A percentile compares a stretch with the other conserved stretches of the same genome.
Conservation (phyloP, 2,113 vertebrate species). For the Lepus timidus region DNA sequence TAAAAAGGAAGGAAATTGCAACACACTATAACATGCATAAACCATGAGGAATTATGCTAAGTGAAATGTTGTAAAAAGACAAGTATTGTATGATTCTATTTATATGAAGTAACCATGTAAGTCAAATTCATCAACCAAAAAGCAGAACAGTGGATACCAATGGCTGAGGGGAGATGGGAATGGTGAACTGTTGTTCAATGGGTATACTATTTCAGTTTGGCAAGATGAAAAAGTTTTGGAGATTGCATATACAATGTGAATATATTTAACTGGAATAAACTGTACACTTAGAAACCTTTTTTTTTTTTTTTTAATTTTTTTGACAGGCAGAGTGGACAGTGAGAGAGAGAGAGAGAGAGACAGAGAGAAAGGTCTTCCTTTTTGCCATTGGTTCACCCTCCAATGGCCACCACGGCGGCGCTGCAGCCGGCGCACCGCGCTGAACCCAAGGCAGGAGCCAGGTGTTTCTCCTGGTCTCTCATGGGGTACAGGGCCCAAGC, state of each 20-base stretch:
- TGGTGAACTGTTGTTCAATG: neutral
- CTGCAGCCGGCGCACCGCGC: no score
- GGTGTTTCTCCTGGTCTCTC: no score
- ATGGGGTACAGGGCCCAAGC: no score
- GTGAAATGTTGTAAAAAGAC: neutral
- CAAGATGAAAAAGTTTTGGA: constrained; percentile 14
- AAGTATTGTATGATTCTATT: neutral
- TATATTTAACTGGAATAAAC: neutral
- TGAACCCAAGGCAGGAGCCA: no score
- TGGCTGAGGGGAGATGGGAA: neutral
- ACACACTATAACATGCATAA: neutral
- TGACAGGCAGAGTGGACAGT: no score
- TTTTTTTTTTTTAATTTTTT: no score
- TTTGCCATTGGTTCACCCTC: no score
- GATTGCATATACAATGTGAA: neutral
- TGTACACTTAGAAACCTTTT: neutral
- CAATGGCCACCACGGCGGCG: no score
- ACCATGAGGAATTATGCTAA: neutral
- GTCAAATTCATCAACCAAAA: neutral
- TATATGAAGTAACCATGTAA: neutral
- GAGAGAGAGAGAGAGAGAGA: no score
- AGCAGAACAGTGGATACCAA: neutral
- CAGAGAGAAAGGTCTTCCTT: no score
- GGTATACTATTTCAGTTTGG: neutral
- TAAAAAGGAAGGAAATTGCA: constrained; percentile 27